Evolutionary conservation across 2,797 vertebrate species (phyloP).

Genomic region (Acipenser transmontanus): DNA sequence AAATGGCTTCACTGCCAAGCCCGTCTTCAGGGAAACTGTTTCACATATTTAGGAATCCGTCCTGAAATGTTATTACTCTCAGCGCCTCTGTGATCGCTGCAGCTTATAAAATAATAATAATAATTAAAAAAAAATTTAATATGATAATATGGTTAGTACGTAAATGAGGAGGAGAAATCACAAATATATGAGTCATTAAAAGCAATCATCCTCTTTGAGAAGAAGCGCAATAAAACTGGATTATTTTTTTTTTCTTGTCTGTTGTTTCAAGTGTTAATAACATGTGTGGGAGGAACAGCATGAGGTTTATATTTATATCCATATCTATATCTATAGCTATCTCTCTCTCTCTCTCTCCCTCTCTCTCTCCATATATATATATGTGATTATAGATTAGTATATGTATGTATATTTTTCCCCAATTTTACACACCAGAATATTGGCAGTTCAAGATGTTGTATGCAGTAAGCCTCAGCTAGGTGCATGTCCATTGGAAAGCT

Average conservation of each 20-base stretch:
- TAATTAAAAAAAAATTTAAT: conserved; percentile 21
- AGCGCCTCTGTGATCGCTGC: conserved; percentile 15
- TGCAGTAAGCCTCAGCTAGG: too few species aligned
- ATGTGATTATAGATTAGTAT: too few species aligned
- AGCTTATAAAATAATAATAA: conserved; percentile 22
- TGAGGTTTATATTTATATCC: too few species aligned
- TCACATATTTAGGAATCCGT: conserved; percentile 16
- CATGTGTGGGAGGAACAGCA: too few species aligned
- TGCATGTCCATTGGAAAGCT: too few species aligned
- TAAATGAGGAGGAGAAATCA: conserved; percentile 15
- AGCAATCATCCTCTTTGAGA: conserved; percentile 13
- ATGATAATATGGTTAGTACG: conserved; percentile 16
- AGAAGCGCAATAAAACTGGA: neutral
- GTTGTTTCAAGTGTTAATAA: too few species aligned
- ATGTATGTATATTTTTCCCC: too few species aligned
- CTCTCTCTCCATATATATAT: too few species aligned
- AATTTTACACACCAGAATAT: too few species aligned
- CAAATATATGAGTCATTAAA: conserved; percentile 16
- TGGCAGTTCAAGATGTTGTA: too few species aligned
- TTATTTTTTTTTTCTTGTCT: conserved; percentile 1
- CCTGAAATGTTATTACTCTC: conserved; percentile 21
- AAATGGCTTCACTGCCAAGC: conserved; percentile 11
- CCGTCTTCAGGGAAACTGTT: conserved; percentile 21
- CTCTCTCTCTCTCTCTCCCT: too few species aligned
- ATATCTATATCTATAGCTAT: too few species aligned